phyloP scores from a whole-genome alignment of 2,797 vertebrate genomes.

The Periophthalmus magnuspinnatus region DNA sequence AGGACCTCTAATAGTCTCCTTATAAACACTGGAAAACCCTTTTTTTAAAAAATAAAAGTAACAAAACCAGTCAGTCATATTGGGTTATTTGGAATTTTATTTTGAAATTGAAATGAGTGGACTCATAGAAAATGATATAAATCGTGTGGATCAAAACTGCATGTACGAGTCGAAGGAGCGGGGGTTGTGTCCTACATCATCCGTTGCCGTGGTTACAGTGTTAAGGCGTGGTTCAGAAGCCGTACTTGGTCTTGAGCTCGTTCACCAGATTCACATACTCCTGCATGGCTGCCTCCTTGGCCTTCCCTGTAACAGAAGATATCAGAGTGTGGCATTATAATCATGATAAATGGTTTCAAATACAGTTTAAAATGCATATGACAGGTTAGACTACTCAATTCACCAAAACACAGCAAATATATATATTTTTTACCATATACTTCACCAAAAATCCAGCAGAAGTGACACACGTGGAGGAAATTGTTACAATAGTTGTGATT shows the following conservation, averaged over 20 bases:
- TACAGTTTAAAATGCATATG: not conserved
- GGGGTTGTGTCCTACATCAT: not conserved
- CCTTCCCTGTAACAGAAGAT: conserved; percentile 73
- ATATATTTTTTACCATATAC: too few relatives aligned
- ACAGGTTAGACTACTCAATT: too few relatives aligned
- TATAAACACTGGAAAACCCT: not conserved
- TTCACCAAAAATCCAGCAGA: too few relatives aligned
- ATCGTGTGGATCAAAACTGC: not conserved
- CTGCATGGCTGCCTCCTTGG: conserved; percentile 84
- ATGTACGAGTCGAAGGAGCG: too few relatives aligned
- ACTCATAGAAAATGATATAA: conserved; percentile 1
- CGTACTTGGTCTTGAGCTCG: conserved; percentile 72
- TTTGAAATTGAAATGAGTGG: conserved; percentile 10
- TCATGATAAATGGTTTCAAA: too few relatives aligned
- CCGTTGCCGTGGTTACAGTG: not conserved
- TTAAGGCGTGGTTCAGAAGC: conserved; percentile 37
- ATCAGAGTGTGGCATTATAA: not conserved
- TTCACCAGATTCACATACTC: conserved; percentile 73
- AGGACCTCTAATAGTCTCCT: not conserved
- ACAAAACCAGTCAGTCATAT: not conserved
- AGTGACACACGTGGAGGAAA: too few relatives aligned
- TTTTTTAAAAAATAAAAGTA: too few relatives aligned
- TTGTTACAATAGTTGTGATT: too few relatives aligned
- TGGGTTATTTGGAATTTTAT: not conserved
- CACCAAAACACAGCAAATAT: too few relatives aligned